phyloP scores from a whole-genome alignment of 2,888 invertebrate genomes.

The Zygaena filipendulae region DNA sequence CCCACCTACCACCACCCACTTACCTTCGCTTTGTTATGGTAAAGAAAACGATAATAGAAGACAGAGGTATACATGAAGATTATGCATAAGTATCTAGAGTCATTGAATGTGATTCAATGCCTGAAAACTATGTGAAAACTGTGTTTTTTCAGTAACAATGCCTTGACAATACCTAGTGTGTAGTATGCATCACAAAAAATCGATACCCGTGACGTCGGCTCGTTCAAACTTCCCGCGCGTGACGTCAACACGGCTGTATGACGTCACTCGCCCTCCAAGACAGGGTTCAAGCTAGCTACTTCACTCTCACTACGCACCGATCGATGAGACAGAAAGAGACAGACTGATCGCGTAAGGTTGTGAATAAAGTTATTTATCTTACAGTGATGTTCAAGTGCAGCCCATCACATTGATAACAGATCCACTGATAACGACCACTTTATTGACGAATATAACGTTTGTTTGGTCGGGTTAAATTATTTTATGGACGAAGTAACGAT shows the following conservation, averaged over 20 bases:
- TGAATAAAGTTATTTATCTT: conserved; percentile 56
- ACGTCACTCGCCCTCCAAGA: conserved; percentile 41
- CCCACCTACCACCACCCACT: too few relatives aligned
- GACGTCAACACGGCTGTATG: conserved; percentile 49
- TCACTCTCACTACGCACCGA: conserved; percentile 29
- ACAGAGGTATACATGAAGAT: too few relatives aligned
- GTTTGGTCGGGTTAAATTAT: conserved; percentile 11
- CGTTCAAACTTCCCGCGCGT: conserved; percentile 64
- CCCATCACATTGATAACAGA: conserved; percentile 40
- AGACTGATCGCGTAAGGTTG: conserved; percentile 41
- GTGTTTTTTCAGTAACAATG: too few relatives aligned
- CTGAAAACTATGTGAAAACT: too few relatives aligned
- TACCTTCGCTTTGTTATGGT: too few relatives aligned
- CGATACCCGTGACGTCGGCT: too few relatives aligned
- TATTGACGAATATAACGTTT: conserved; percentile 14
- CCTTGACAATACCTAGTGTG: too few relatives aligned
- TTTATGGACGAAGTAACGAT: conserved; percentile 20
- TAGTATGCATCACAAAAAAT: too few relatives aligned
- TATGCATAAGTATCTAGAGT: too few relatives aligned
- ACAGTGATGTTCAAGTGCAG: conserved; percentile 40
- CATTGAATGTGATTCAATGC: too few relatives aligned
- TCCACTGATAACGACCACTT: conserved; percentile 45
- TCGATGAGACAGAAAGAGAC: conserved; percentile 38
- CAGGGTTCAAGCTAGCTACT: conserved; percentile 24
- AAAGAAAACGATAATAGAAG: too few relatives aligned